Conservation (phyloP, 2,797 vertebrate genomes). For the Macroramphosus scolopax region DNA sequence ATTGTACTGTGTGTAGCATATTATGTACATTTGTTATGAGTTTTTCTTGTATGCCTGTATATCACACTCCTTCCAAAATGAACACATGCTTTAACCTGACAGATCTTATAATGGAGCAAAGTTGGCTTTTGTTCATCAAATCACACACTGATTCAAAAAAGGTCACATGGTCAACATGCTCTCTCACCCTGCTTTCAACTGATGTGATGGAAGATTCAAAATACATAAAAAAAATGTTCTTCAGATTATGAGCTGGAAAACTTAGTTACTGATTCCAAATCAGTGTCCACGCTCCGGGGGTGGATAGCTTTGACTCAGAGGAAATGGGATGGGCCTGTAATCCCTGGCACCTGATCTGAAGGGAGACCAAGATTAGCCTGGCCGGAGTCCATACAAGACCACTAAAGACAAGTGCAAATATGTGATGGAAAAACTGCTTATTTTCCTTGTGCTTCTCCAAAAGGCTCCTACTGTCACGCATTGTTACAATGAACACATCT, state of each 20-base stretch:
- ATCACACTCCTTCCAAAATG: conserved; percentile 55
- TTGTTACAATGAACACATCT: conserved; percentile 15
- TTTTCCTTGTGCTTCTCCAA: conserved; percentile 39
- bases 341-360: conserved; percentile 58
- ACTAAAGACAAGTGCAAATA: conserved; percentile 46
- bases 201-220: conserved; percentile 18
- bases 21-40: conserved; percentile 53
- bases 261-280: conserved; percentile 51
- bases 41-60: conserved; percentile 30
- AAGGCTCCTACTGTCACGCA: conserved; percentile 22
- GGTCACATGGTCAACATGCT: conserved; percentile 23
- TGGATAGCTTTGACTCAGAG: conserved; percentile 25
- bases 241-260: conserved; percentile 17
- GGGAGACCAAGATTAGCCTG: conserved; percentile 37
- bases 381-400: conserved; percentile 34
- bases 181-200: no score
- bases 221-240: conserved; percentile 13
- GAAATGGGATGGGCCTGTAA: conserved; percentile 34
- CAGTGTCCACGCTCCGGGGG: conserved; percentile 32
- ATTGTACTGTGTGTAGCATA: conserved; percentile 58
- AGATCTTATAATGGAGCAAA: conserved; percentile 30
- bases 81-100: conserved; percentile 39
- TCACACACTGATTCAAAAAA: conserved; percentile 22
- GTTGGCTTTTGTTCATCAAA: conserved; percentile 22
- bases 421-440: conserved; percentile 31